Evolutionary conservation across 2,888 invertebrate genomes (phyloP).

Genomic region (Tenthredo scrophulariae): DNA sequence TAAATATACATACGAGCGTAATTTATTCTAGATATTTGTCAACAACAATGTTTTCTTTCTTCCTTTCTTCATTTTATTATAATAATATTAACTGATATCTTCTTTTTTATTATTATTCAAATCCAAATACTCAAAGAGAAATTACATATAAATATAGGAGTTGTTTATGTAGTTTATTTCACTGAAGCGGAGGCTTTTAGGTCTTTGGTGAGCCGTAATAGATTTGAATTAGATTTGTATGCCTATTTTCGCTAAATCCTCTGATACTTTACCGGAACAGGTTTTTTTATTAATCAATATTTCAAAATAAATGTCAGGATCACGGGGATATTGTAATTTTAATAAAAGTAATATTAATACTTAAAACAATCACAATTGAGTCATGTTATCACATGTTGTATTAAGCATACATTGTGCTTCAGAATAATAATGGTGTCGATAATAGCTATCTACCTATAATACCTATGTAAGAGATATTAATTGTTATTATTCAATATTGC

Average conservation of each 20-base stretch:
- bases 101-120: conserved; percentile 6
- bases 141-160: conserved; percentile 40
- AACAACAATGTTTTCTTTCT: conserved; percentile 61
- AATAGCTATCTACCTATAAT: conserved; percentile 9
- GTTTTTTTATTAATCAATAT: neutral
- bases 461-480: conserved; percentile 11
- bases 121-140: conserved; percentile 35
- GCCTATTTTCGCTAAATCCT: neutral
- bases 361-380: conserved; percentile 58
- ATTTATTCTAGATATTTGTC: conserved; percentile 66
- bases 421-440: conserved; percentile 26
- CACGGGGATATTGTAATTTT: conserved; percentile 12
- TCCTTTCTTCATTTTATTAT: neutral
- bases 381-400: conserved; percentile 54
- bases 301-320: conserved; percentile 19
- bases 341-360: conserved; percentile 56
- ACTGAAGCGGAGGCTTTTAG: conserved; percentile 3
- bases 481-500: conserved; percentile 37
- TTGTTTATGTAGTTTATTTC: conserved; percentile 2
- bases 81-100: conserved; percentile 21
- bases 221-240: conserved; percentile 9
- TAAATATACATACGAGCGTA: conserved; percentile 76
- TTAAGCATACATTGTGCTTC: conserved; percentile 50
- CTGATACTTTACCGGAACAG: neutral
- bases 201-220: conserved; percentile 8